phyloP scores from a whole-genome alignment of 1,140 invertebrate species.

The Drosophila dunni region DNA sequence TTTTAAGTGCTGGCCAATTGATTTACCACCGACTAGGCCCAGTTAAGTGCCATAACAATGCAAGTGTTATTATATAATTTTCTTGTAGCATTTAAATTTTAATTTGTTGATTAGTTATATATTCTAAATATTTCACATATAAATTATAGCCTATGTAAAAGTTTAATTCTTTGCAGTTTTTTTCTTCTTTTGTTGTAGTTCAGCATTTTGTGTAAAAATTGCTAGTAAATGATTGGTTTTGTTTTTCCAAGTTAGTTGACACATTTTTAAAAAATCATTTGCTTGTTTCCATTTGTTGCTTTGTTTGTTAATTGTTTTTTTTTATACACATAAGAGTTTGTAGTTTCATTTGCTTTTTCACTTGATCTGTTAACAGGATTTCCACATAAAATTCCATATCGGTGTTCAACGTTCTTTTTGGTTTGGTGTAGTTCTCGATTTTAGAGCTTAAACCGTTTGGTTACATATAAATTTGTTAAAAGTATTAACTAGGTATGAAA shows the following conservation, averaged over 20 bases:
- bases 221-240: slow-evolving; percentile 63
- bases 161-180: slow-evolving; percentile 54
- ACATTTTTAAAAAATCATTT: slow-evolving; percentile 62
- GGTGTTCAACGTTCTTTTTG: slow-evolving; percentile 63
- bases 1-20: slow-evolving; percentile 10
- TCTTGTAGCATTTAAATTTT: not conserved
- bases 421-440: slow-evolving; percentile 38
- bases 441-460: slow-evolving; percentile 54
- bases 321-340: slow-evolving; percentile 22
- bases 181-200: slow-evolving; percentile 47
- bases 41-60: too few species aligned
- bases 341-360: slow-evolving; percentile 39
- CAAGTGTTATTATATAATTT: too few species aligned
- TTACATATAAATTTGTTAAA: slow-evolving; percentile 60
- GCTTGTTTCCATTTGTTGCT: slow-evolving; percentile 60
- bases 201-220: slow-evolving; percentile 60
- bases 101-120: slow-evolving; percentile 44
- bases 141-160: slow-evolving; percentile 57
- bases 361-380: slow-evolving; percentile 48
- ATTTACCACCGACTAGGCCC: too few species aligned
- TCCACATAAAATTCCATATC: slow-evolving; percentile 69
- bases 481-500: slow-evolving; percentile 69
- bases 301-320: slow-evolving; percentile 38
- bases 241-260: slow-evolving; percentile 56
- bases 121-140: slow-evolving; percentile 67